phyloP scores from a whole-genome alignment of 2,888 invertebrate genomes.

The Gortyna flavago region DNA sequence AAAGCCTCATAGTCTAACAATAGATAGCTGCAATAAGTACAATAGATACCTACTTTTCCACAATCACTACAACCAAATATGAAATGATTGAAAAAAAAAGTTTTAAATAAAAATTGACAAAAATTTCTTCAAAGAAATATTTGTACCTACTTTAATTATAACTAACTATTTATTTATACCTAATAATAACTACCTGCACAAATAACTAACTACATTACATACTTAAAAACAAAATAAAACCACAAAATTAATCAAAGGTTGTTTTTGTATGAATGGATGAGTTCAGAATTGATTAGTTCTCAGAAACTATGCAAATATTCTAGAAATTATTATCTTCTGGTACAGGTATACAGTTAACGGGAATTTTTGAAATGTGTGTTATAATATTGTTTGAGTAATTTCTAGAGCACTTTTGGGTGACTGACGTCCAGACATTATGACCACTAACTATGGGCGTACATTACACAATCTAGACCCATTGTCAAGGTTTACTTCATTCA shows the following conservation, averaged over 20 bases:
- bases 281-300: background rate
- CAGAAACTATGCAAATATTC: background rate
- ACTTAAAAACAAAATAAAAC: background rate
- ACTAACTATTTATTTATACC: background rate
- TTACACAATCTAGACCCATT: background rate
- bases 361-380: background rate
- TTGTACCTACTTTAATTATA: background rate
- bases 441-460: background rate
- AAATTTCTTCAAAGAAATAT: background rate
- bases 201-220: background rate
- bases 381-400: background rate
- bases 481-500: slow-evolving; percentile 18
- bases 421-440: background rate
- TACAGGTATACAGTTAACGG: background rate
- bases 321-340: background rate
- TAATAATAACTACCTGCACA: background rate
- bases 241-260: background rate
- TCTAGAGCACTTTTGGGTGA: background rate
- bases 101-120: background rate
- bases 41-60: background rate
- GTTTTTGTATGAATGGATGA: background rate
- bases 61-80: background rate
- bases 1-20: slow-evolving; percentile 15
- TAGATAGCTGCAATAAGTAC: slow-evolving; percentile 1
- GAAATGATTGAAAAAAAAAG: background rate